phyloP scores from a whole-genome alignment of 2,888 invertebrate genomes.

The Drosophila maculinotata region DNA sequence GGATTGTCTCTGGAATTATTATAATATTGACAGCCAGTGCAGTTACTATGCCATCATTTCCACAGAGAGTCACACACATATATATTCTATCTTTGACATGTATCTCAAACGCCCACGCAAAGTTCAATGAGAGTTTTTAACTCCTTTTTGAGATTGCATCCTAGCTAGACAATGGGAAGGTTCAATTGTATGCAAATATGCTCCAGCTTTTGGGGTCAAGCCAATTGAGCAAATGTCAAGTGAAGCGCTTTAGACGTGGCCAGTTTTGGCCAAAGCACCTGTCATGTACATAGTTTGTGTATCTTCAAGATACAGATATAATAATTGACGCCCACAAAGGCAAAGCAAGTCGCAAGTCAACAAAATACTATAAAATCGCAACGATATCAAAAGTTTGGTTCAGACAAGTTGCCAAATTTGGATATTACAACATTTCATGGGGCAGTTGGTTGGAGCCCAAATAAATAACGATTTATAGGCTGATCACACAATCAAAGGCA shows the following conservation, averaged over 20 bases:
- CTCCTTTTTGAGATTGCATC: no score
- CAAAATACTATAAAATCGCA: conserved; percentile 29
- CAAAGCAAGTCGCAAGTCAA: background rate
- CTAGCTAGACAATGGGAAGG: no score
- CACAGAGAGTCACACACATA: background rate
- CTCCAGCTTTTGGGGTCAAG: conserved; percentile 28
- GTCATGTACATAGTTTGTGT: conserved; percentile 14
- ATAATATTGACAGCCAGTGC: conserved; percentile 20
- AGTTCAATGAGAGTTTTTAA: conserved; percentile 1
- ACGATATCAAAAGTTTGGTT: conserved; percentile 39
- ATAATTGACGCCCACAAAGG: conserved; percentile 32
- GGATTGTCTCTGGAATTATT: conserved; percentile 25
- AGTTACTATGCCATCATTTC: conserved; percentile 11
- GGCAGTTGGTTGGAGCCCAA: conserved; percentile 19
- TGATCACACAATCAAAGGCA: conserved; percentile 48
- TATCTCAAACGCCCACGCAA: no score
- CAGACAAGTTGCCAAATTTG: conserved; percentile 63
- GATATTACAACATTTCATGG: conserved; percentile 63
- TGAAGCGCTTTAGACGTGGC: conserved; percentile 1
- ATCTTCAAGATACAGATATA: conserved; percentile 35
- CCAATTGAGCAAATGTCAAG: conserved; percentile 20
- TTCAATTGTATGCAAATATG: no score
- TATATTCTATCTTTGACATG: no score
- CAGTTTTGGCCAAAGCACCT: conserved; percentile 29
- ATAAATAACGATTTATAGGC: conserved; percentile 66